Conservation (phyloP, 92 coral and sea anemone species). For the Heliopora coerulea region DNA sequence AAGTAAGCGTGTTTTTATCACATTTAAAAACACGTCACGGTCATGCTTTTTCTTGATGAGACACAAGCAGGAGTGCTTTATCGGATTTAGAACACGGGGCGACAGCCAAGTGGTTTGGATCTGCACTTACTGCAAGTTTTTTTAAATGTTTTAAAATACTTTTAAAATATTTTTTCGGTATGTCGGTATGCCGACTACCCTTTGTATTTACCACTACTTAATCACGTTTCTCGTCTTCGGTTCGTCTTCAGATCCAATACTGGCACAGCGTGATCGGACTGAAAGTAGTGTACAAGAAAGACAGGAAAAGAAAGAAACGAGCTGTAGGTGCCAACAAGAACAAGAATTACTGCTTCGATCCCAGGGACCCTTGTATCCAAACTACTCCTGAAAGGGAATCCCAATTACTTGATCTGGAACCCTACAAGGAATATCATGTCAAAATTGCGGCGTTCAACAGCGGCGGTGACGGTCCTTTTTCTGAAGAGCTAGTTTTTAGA, state of each 20-base stretch:
- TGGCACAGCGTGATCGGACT: conserved; percentile 36
- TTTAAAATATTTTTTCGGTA: too few relatives aligned
- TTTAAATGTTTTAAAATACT: too few relatives aligned
- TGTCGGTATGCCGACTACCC: too few relatives aligned
- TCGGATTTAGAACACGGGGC: too few relatives aligned
- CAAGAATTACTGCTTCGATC: conserved; percentile 25
- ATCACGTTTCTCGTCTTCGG: too few relatives aligned
- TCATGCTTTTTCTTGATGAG: too few relatives aligned
- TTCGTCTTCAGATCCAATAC: conserved; percentile 19
- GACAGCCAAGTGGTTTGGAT: too few relatives aligned
- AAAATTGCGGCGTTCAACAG: conserved; percentile 36
- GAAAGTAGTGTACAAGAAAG: conserved; percentile 8
- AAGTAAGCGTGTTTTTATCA: too few relatives aligned
- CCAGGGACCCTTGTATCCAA: conserved; percentile 16
- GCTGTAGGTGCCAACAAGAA: neutral
- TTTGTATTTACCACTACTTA: too few relatives aligned
- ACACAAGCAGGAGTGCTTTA: too few relatives aligned
- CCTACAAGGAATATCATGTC: conserved; percentile 31
- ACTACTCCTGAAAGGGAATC: conserved; percentile 21
- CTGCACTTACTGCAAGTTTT: too few relatives aligned
- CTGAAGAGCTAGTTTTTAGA: conserved; percentile 3
- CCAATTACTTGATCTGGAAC: conserved; percentile 4
- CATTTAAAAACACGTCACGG: too few relatives aligned
- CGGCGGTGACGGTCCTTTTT: conserved; percentile 33
- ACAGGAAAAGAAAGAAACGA: conserved; percentile 4